Conservation (phyloP, 2,797 vertebrate genomes). For the Poliocrania exsul region DNA sequence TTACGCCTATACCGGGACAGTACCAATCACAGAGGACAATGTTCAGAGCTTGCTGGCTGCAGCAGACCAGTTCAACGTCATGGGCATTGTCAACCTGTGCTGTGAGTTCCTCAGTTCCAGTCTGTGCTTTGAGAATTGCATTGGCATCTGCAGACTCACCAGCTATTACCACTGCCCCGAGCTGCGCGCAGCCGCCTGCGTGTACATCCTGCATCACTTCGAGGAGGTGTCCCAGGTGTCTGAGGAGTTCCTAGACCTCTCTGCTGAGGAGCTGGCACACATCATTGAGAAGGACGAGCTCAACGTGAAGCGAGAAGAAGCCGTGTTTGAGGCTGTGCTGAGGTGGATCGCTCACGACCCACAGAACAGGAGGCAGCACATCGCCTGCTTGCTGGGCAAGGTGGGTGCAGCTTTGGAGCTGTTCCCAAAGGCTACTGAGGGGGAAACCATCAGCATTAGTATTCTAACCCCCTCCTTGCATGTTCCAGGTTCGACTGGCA, state of each 20-base stretch:
- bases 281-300: conserved; percentile 83
- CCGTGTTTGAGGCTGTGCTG: conserved; percentile 77
- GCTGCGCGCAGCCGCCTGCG: conserved; percentile 72
- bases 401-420: conserved; percentile 39
- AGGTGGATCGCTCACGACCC: conserved; percentile 78
- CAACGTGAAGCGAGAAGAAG: conserved; percentile 77
- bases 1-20: conserved; percentile 77
- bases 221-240: conserved; percentile 75
- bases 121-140: conserved; percentile 80
- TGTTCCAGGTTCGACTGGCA: conserved; percentile 75
- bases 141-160: conserved; percentile 80
- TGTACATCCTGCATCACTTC: conserved; percentile 82
- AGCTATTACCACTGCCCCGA: conserved; percentile 56
- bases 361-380: conserved; percentile 66
- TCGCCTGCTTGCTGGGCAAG: conserved; percentile 77
- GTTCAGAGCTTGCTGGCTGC: conserved; percentile 75
- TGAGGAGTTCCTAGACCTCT: conserved; percentile 78
- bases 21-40: conserved; percentile 73
- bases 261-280: conserved; percentile 64
- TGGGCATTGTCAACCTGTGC: conserved; percentile 75
- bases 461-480: neutral
- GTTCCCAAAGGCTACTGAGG: neutral
- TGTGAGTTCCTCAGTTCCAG: conserved; percentile 77
- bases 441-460: neutral
- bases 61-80: conserved; percentile 80